A percentile compares a stretch with the other conserved stretches of the same genome.
Conservation (phyloP, 2,113 vertebrate genomes). For the Aptenodytes patagonicus region DNA sequence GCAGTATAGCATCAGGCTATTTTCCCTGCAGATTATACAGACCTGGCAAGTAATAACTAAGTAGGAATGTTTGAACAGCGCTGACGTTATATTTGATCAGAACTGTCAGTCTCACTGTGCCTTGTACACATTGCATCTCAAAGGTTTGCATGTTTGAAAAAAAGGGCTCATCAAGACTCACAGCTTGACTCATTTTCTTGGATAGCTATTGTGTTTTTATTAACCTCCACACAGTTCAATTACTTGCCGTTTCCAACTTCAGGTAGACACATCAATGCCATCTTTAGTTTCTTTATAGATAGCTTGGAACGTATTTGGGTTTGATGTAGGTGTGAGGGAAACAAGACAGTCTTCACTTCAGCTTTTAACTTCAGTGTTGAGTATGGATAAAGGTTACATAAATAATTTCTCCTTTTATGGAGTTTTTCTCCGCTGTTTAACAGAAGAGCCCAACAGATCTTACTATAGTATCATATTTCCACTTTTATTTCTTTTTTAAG, state of each 20-base stretch:
- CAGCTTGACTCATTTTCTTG: neutral
- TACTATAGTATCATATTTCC: neutral
- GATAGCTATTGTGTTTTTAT: neutral
- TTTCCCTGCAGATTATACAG: neutral
- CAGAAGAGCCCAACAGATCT: neutral
- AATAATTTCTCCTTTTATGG: neutral
- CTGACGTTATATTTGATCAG: neutral
- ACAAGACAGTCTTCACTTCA: neutral
- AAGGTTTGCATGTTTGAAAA: neutral
- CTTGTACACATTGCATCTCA: neutral
- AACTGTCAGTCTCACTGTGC: neutral
- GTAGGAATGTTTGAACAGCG: neutral
- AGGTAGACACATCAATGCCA: neutral
- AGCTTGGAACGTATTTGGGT: neutral
- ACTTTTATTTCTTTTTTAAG: neutral
- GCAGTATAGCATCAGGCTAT: neutral
- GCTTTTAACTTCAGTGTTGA: neutral
- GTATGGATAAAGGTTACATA: neutral
- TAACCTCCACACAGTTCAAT: neutral
- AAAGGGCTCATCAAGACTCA: neutral
- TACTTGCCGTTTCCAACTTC: neutral
- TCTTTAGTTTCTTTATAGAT: neutral
- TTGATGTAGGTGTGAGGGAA: neutral
- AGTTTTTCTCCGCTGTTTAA: neutral
- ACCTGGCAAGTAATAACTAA: neutral